Evolutionary conservation across 2,888 invertebrate genomes (phyloP), one percentile per base, ranked within the genome.

Genomic region (Thecophora atra): DNA sequence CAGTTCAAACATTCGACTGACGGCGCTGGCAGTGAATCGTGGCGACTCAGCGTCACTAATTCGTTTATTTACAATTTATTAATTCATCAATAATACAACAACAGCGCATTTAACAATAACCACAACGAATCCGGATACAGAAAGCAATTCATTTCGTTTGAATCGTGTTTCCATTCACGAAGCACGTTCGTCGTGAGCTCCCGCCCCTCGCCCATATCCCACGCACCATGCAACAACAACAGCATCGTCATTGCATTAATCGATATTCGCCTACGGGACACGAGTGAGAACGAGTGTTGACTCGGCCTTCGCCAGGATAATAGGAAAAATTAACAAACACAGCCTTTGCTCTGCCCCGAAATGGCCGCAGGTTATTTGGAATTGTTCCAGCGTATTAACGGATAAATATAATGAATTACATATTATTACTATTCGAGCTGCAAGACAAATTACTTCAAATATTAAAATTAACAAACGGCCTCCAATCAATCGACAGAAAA

Each of bases 1-100:
- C 28, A 13, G 11, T 58, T 5, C 28, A 28, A 15, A 15, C 58
- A 13, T 15, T 24, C 58, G 24, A 3, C 24, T 24, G 21, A 24
- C 11, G 24, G 28, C 17, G 28, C 58, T 17, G 13, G 15, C 26
- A 37, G 30, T 37, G 30, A n/a, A 52, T 21, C 52, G 28, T 58
- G 51, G 19, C 60, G 28, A 28, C 24, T 56, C 24, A 37, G 63
- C 63, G 28, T 63, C 52, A 70, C 51, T 70, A 63, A 63, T 70
- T 51, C 51, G 15, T 51, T 63, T 70, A 70, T 70, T 70, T 26
- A 70, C 58, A 58, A 26, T 28, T 26, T 70, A 62, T 70, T 62
- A 62, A 52, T 62, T 52, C 44, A 37, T 58, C 63, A 63, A 52
- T 70, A 62, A 63, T 37, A 30, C 30, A 60, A 28, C 15, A 37